These are phyloP conservation scores for Druceiella hillmani DNA, from an alignment of 2,888 invertebrate species.

Conservation along the genomic window DNA sequence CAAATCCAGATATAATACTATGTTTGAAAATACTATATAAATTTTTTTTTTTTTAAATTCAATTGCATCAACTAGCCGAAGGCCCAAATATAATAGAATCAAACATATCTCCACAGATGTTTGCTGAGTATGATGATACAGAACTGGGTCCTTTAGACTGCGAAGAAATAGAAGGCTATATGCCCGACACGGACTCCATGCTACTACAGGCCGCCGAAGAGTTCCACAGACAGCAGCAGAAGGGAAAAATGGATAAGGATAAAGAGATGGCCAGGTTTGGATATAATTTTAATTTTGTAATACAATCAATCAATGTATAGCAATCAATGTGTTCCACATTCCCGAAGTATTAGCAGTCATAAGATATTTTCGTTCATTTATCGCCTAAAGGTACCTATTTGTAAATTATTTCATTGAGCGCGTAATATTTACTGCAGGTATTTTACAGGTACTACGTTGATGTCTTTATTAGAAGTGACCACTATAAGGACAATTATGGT, in stretches of 20 bases:
- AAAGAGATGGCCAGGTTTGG: constrained; percentile 42
- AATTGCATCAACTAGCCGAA: too few relatives aligned
- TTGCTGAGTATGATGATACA: constrained; percentile 79
- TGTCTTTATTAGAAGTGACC: too few relatives aligned
- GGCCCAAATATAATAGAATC: too few relatives aligned
- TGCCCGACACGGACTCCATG: constrained; percentile 63
- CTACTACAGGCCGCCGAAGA: constrained; percentile 70
- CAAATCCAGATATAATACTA: constrained; percentile 7
- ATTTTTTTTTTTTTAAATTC: too few relatives aligned
- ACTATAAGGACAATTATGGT: too few relatives aligned
- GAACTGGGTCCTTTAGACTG: constrained; percentile 86
- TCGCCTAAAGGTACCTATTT: too few relatives aligned
- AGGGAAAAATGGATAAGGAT: constrained; percentile 53
- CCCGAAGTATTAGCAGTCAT: too few relatives aligned
- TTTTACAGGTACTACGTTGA: too few relatives aligned
- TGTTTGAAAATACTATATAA: constrained; percentile 5
- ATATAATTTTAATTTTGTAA: constrained; percentile 2
- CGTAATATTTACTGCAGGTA: too few relatives aligned
- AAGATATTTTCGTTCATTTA: too few relatives aligned
- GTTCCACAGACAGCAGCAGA: constrained; percentile 58
- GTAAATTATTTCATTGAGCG: too few relatives aligned
- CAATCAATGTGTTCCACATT: too few relatives aligned
- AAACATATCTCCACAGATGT: constrained; percentile 41
- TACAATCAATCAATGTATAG: constrained; percentile 5
- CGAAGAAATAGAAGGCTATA: constrained; percentile 81